A percentile compares a stretch with the other conserved stretches of the same genome.
These are phyloP conservation scores for Hydropotes inermis DNA, from an alignment of 2,113 vertebrate species.

Conservation along the genomic window DNA sequence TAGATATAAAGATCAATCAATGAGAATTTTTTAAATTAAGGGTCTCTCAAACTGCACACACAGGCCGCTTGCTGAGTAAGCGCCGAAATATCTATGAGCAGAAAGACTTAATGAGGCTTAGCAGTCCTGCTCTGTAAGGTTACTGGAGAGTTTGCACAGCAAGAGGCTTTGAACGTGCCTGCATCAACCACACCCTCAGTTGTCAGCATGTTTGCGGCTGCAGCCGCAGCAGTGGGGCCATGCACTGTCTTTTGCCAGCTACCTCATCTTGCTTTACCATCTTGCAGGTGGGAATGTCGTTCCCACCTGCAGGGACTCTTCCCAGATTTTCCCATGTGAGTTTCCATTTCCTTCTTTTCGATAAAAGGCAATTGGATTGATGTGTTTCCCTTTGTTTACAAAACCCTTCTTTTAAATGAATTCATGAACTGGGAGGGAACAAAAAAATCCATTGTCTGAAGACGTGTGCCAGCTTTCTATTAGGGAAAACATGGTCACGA, in stretches of 20 bases:
- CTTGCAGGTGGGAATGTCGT: too few relatives aligned
- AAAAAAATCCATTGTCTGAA: not conserved
- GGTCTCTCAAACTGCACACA: not conserved
- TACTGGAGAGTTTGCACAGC: conserved; percentile 8
- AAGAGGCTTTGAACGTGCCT: not conserved
- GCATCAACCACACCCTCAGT: not conserved
- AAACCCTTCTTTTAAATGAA: not conserved
- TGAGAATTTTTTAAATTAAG: not conserved
- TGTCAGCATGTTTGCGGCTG: not conserved
- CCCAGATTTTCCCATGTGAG: not conserved
- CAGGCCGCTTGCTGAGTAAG: not conserved
- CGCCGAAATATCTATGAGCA: not conserved
- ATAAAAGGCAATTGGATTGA: not conserved
- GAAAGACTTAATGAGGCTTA: conserved; percentile 36
- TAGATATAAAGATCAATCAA: not conserved
- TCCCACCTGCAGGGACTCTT: not conserved
- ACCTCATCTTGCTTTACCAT: not conserved
- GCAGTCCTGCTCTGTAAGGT: not conserved
- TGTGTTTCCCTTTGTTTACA: not conserved
- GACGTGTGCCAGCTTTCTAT: not conserved
- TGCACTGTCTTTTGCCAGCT: not conserved
- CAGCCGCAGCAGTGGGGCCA: not conserved
- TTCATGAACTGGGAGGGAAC: not conserved
- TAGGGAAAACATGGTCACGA: not conserved
- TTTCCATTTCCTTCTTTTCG: not conserved